These are phyloP conservation scores for Pollimyrus isidori DNA, from an alignment of 2,113 vertebrate species.

Conservation along the genomic window DNA sequence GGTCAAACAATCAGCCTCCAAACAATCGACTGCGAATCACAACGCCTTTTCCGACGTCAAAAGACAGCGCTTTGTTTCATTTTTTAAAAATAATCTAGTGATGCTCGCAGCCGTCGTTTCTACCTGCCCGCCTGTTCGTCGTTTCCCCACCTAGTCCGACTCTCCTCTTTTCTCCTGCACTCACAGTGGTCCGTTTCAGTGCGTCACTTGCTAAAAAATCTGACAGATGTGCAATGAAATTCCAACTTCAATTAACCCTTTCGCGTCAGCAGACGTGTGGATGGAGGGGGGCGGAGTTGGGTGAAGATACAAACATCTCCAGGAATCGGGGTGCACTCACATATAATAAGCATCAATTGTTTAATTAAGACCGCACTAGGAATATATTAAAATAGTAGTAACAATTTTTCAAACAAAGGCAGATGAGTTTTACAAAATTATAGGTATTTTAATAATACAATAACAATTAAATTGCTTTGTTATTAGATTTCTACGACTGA, in stretches of 20 bases:
- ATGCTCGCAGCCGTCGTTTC: constrained; percentile 59
- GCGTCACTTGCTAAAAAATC: constrained; percentile 72
- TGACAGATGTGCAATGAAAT: constrained; percentile 76
- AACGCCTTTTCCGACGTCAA: background rate
- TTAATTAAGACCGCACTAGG: background rate
- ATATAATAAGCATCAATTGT: background rate
- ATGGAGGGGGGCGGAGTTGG: constrained; percentile 32
- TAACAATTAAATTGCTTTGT: background rate
- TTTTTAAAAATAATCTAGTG: constrained; percentile 67
- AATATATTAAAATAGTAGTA: background rate
- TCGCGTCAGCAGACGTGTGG: constrained; percentile 41
- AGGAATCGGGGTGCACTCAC: constrained; percentile 2
- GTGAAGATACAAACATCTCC: constrained; percentile 45
- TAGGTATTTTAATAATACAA: background rate
- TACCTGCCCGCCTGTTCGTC: constrained; percentile 65
- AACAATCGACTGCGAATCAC: constrained; percentile 30
- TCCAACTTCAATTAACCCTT: constrained; percentile 73
- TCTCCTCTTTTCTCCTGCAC: constrained; percentile 40
- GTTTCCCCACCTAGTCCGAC: constrained; percentile 66
- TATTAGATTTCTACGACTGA: background rate
- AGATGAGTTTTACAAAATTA: background rate
- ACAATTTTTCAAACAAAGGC: background rate
- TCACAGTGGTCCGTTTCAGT: constrained; percentile 54
- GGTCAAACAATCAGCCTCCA: constrained; percentile 17
- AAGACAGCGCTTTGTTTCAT: constrained; percentile 36